Base-by-base conservation (phyloP, 2,113 vertebrate genomes). In the Columba janthina region DNA sequence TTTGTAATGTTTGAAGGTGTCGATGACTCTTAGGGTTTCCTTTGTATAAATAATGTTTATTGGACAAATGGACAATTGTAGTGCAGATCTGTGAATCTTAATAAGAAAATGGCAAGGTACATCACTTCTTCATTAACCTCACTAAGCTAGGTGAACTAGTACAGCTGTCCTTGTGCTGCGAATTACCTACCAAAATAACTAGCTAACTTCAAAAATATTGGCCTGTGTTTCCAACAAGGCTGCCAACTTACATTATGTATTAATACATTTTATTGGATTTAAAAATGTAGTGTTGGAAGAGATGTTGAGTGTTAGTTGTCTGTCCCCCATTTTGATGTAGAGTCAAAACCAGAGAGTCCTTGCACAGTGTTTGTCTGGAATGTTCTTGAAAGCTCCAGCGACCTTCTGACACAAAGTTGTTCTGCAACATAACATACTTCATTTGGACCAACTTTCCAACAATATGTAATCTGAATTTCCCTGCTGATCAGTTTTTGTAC, bases 381-480 rank as follows among this genome's bases (percentile, higher is more conserved):
- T 79, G 18, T 54, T 93, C 58, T 76, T 76, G 54, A 58, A 90
- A 83, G 71, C 58, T 80, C 4, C 12, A 24, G 40, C 3, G 11
- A 28, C 51, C 62, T 44, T 87, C 58, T 3, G 10, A 82, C 51
- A 31, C 1, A 0, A 48, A 83, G 40, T 70, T 85, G n/a, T 80
- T 92, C 79, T 90, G 26, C 46, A 88, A 42, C 56, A 73, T 90
- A 71, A 64, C 25, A 51, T 77, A 92, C 82, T 93, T 93, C 38
- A 60, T 86, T 97, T 94, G 94, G 92, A 93, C 42, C 67, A 88
- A 76, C 85, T 90, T 95, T 90, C 83, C 86, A 88, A 88, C 92
- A 88, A 83, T 81, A 83, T 88, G 75, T 94, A 97, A 73, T 90
- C 88, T 93, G 58, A 90, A 96, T 97, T 96, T 96, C 95, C 94